A percentile compares a stretch with the other conserved stretches of the same genome.
These are phyloP conservation scores for Thymelicus lineola DNA, from an alignment of 2,888 invertebrate genomes.

Conservation along the genomic window DNA sequence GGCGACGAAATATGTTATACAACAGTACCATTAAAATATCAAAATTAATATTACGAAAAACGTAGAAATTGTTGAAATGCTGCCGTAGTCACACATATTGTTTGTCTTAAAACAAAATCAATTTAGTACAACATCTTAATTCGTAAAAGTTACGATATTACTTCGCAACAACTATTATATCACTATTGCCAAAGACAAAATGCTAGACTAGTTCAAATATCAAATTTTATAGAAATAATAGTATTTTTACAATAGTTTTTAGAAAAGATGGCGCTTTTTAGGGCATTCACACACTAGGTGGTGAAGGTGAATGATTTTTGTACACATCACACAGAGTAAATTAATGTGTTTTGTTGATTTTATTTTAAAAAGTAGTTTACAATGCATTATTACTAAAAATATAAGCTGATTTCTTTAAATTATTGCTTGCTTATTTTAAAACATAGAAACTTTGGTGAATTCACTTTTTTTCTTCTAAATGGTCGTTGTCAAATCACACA, in stretches of 20 bases:
- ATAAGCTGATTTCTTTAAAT: too few species aligned
- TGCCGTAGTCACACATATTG: neutral
- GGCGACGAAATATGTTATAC: too few species aligned
- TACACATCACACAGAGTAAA: neutral
- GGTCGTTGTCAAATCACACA: too few species aligned
- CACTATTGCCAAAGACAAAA: constrained; percentile 46
- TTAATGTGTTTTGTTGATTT: too few species aligned
- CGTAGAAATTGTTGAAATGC: neutral
- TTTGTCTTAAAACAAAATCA: neutral
- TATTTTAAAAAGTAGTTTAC: too few species aligned
- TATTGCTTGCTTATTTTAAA: too few species aligned
- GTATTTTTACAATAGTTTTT: constrained; percentile 45
- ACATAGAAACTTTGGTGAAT: too few species aligned
- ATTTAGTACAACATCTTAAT: too few species aligned
- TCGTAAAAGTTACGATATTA: neutral
- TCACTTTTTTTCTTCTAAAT: too few species aligned
- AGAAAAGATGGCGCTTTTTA: constrained; percentile 2
- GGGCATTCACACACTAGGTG: constrained; percentile 4
- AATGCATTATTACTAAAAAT: too few species aligned
- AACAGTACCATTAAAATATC: too few species aligned
- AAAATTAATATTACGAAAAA: neutral
- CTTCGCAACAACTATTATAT: constrained; percentile 16
- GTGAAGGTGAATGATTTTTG: neutral
- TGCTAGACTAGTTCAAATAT: constrained; percentile 43
- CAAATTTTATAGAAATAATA: constrained; percentile 23